Evolutionary conservation across 2,797 vertebrate species (phyloP).

Genomic region (Coracias cyanogaster): DNA sequence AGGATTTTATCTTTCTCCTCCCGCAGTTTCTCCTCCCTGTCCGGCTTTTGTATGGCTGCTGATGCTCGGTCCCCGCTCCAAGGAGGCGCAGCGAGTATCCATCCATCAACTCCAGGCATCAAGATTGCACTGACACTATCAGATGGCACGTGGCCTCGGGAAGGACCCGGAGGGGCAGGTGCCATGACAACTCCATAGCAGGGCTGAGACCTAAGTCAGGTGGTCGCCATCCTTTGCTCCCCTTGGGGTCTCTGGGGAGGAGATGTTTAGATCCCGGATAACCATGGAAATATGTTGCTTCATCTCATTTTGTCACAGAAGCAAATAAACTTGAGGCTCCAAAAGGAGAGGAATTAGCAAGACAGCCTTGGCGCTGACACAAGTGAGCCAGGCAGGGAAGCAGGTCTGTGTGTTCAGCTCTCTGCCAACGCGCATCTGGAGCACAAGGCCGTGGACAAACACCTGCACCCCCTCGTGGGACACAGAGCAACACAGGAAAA

Average conservation of each 20-base stretch:
- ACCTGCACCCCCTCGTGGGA: background rate
- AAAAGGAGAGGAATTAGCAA: background rate
- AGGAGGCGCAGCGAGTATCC: background rate
- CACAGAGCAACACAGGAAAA: background rate
- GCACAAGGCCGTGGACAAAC: accelerated
- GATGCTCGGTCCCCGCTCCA: accelerated
- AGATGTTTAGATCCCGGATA: background rate
- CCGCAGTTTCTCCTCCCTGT: accelerated
- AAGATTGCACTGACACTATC: background rate
- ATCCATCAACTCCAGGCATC: background rate
- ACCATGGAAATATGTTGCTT: background rate
- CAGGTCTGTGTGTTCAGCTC: background rate
- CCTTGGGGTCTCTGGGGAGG: background rate
- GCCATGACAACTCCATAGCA: background rate
- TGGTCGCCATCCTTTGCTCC: background rate
- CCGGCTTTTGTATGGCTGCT: background rate
- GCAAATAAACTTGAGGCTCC: background rate
- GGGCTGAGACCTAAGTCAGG: background rate
- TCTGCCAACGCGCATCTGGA: background rate
- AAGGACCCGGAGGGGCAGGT: background rate
- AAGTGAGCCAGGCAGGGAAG: background rate
- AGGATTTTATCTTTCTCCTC: background rate
- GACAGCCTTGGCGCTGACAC: background rate
- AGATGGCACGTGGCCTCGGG: background rate
- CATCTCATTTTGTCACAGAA: background rate